Evolutionary conservation across 2,113 vertebrate species (phyloP), one percentile per base, ranked within the genome.

Genomic region (Pituophis catenifer): DNA sequence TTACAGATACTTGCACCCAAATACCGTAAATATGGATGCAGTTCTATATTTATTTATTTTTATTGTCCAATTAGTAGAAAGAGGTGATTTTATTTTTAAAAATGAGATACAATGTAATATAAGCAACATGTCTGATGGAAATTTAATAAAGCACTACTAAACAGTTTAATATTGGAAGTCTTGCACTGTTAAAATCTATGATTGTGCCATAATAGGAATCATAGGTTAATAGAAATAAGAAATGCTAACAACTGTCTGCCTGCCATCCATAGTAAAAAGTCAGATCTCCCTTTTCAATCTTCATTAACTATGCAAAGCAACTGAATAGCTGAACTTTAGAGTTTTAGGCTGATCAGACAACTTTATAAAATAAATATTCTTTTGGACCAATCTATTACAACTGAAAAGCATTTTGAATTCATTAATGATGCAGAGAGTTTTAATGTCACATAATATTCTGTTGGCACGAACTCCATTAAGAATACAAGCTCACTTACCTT

Each of bases 401-500:
- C 44, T 65, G 50, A 90, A 90, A 81, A 29, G n/a, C 57, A 93
- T 50, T 54, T 44, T 93, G 57, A 87, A 33, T 65, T 44, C 26
- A 87, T 90, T 62, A 93, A 87, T 93, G 26, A 59, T 52, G 48
- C 21, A 86, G 54, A 93, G 58, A 93, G 23, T 33, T 87, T 93
- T 93, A 62, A 44, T n/a, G 23, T 90, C 57, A 53, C 89, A 65
- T 54, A 90, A 87, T 62, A 86, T 90, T 87, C 50, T 23, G 62
- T 86, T 62, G 70, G 4, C n/a, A 54, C 33, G 15, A 75, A 53
- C 53, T 65, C 57, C 92, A 93, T 93, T 62, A 93, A 92, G 88
- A 91, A 86, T 57, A 86, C 33, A 86, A 29, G 48, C 86, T 95
- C 92, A 97, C 97, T 96, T 97, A 99, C 99, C 99, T 99, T 99